Evolutionary conservation across 2,888 invertebrate genomes (phyloP), one percentile per base, ranked within the genome.

Genomic region (Nudaria mundana): DNA sequence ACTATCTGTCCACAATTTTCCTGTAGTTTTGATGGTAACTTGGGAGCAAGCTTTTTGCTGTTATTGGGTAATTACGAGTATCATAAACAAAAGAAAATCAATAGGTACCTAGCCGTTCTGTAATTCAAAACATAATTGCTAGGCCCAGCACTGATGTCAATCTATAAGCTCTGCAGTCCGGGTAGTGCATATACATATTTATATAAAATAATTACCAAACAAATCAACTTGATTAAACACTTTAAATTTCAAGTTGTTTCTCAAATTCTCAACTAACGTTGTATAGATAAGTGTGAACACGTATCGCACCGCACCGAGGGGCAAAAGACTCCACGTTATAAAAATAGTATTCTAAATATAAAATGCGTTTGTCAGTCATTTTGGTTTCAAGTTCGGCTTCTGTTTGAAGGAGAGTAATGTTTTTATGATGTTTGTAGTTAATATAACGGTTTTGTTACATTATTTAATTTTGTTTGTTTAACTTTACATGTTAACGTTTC

Each of bases 321-420:
- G 58, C 30, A 39, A 41, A 42, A 52, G 48, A 58, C 48, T 40
- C 37, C 33, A 8, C 40, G 43, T 23, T 49, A 26, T 53, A 64
- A 53, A 63, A 64, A 63, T 63, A 63, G 60, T 44, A 40, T 48
- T 64, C 65, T 63, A 63, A 50, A 64, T 52, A 53, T 64, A 59
- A 8, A 32, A 26, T 7, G 31, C 6, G 44, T 49, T 61, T 55
- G 60, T 50, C 50, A 52, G 51, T 45, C 50, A 59, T 55, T 58
- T 50, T 7, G 40, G 40, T 48, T 42, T 45, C 42, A 52, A 56
- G 57, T 52, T 59, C 32, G 44, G 36, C 32, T 39, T 38, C 44
- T 43, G 39, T 47, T 39, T 48, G 15, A 13, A 25, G 20, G 12
- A 18, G 33, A 7, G 8, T 36, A 30, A 29, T 41, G 34, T 37